phyloP scores from a whole-genome alignment of 1,140 invertebrate species.

The Chironomus tepperi region DNA sequence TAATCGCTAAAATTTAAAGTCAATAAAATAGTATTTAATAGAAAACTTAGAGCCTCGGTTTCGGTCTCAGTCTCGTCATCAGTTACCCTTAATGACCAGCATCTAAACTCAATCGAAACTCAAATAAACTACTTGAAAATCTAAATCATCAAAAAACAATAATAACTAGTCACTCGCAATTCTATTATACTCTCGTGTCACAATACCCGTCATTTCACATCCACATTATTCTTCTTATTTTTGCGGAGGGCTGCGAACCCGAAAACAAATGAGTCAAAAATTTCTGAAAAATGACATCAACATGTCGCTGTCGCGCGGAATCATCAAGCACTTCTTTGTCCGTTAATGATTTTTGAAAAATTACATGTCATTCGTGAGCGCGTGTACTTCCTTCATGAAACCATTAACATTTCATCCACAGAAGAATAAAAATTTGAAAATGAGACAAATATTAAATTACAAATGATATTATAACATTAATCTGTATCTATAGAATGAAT shows the following conservation, averaged over 20 bases:
- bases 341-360: conserved; percentile 18
- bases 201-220: no score
- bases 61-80: no score
- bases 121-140: neutral
- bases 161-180: neutral
- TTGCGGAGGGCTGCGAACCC: neutral
- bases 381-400: neutral
- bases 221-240: no score
- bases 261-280: neutral
- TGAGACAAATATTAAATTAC: conserved; percentile 18
- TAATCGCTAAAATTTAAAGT: no score
- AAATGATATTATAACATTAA: neutral
- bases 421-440: no score
- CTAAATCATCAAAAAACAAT: no score
- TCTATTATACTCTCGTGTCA: neutral
- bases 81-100: no score
- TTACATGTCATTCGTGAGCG: conserved; percentile 17
- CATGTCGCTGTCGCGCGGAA: neutral
- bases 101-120: neutral
- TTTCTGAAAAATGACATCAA: neutral
- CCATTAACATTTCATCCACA: neutral
- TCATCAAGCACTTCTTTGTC: neutral
- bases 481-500: neutral
- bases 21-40: no score
- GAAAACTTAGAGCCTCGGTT: no score